A percentile compares a stretch with the other conserved stretches of the same genome.
Conservation (phyloP, 2,113 vertebrate species). For the Nanorana parkeri region DNA sequence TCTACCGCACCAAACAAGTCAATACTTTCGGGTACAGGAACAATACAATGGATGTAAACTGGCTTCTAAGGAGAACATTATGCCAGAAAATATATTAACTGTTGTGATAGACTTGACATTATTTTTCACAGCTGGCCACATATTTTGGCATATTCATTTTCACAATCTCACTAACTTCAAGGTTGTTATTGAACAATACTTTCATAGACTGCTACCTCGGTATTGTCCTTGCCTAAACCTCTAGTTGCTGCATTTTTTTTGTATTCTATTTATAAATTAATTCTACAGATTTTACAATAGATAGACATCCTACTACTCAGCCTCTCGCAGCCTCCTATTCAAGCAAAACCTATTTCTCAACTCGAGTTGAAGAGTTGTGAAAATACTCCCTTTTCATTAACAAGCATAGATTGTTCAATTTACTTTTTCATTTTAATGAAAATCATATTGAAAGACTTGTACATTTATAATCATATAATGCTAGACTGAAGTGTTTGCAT, state of each 20-base stretch:
- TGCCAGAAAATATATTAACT: not conserved
- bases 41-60: not conserved
- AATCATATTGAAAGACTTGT: too few species aligned
- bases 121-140: constrained; percentile 13
- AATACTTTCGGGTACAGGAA: not conserved
- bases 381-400: not conserved
- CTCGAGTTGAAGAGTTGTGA: not conserved
- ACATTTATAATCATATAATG: too few species aligned
- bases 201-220: not conserved
- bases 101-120: not conserved
- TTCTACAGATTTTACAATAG: not conserved
- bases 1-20: not conserved
- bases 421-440: too few species aligned
- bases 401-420: too few species aligned
- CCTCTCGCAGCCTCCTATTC: not conserved
- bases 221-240: not conserved
- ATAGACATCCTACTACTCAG: not conserved
- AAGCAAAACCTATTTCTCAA: not conserved
- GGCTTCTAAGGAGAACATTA: not conserved
- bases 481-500: too few species aligned
- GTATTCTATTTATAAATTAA: constrained; percentile 1
- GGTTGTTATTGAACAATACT: not conserved
- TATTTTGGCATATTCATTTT: not conserved
- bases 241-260: not conserved
- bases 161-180: not conserved